Evolutionary conservation across 2,797 vertebrate genomes (phyloP).

Genomic region (Sylvilagus floridanus): DNA sequence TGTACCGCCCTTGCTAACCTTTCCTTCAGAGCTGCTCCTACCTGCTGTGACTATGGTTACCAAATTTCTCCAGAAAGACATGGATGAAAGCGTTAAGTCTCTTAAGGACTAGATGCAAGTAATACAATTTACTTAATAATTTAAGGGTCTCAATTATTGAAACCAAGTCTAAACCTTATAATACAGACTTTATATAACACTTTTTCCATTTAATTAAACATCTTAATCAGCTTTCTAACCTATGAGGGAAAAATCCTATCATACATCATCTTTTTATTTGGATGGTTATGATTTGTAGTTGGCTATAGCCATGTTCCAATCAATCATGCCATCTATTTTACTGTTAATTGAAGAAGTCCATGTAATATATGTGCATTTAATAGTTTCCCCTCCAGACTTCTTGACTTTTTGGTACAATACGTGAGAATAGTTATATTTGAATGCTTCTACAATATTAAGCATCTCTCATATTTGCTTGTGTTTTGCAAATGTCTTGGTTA

Average conservation of each 20-base stretch:
- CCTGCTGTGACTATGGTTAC: slow-evolving; percentile 24
- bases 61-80: slow-evolving; percentile 14
- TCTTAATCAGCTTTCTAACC: slow-evolving; percentile 32
- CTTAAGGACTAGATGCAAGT: slow-evolving; percentile 24
- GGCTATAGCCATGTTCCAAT: neutral
- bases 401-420: slow-evolving; percentile 46
- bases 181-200: neutral
- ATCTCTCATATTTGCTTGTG: slow-evolving; percentile 31
- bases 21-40: neutral
- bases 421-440: slow-evolving; percentile 32
- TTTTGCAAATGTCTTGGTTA: slow-evolving; percentile 29
- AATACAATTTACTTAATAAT: slow-evolving; percentile 52
- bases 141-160: slow-evolving; percentile 48
- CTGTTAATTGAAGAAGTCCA: slow-evolving; percentile 49
- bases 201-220: slow-evolving; percentile 57
- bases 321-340: neutral
- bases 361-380: slow-evolving; percentile 6
- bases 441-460: neutral
- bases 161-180: slow-evolving; percentile 41
- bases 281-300: neutral
- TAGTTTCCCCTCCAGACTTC: neutral
- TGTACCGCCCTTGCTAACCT: neutral
- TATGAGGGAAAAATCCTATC: neutral
- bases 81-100: slow-evolving; percentile 46
- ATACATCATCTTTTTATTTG: neutral